phyloP scores from a whole-genome alignment of 1,140 invertebrate genomes.

The Drosophila hydei region DNA sequence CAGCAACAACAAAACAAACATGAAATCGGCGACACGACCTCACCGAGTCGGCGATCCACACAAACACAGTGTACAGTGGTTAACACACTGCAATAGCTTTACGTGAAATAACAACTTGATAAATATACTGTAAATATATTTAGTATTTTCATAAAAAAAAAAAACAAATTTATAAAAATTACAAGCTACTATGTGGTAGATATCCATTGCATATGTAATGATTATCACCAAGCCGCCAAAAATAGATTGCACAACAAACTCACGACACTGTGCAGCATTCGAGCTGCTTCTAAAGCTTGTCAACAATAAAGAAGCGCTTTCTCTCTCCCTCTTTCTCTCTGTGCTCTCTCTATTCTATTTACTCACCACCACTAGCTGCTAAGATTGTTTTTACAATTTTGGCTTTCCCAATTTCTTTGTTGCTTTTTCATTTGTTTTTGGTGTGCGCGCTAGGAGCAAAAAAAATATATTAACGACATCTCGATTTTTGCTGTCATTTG shows the following conservation, averaged over 20 bases:
- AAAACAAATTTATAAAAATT: not conserved
- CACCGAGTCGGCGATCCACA: slow-evolving; percentile 8
- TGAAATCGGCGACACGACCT: slow-evolving; percentile 19
- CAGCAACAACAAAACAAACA: slow-evolving; percentile 10
- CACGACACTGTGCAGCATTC: not conserved
- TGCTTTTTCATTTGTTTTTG: slow-evolving; percentile 19
- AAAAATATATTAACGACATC: not conserved
- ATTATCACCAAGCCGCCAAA: not conserved
- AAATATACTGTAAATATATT: not conserved
- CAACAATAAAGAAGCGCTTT: slow-evolving; percentile 17
- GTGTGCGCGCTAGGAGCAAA: not conserved
- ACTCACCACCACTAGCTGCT: slow-evolving; percentile 24
- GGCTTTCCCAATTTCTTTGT: slow-evolving; percentile 43
- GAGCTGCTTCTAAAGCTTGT: slow-evolving; percentile 14
- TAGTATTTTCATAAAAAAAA: not conserved
- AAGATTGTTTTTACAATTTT: slow-evolving; percentile 62
- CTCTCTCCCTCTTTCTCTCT: not conserved
- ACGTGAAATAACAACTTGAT: not conserved
- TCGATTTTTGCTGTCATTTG: not conserved
- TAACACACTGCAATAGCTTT: not conserved
- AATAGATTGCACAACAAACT: not conserved
- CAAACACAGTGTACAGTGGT: slow-evolving; percentile 16
- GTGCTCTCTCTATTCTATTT: slow-evolving; percentile 5
- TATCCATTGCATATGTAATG: not conserved
- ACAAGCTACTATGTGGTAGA: no score